These are phyloP conservation scores for Aphelinus certus DNA, from an alignment of 1,140 invertebrate genomes.

Conservation along the genomic window DNA sequence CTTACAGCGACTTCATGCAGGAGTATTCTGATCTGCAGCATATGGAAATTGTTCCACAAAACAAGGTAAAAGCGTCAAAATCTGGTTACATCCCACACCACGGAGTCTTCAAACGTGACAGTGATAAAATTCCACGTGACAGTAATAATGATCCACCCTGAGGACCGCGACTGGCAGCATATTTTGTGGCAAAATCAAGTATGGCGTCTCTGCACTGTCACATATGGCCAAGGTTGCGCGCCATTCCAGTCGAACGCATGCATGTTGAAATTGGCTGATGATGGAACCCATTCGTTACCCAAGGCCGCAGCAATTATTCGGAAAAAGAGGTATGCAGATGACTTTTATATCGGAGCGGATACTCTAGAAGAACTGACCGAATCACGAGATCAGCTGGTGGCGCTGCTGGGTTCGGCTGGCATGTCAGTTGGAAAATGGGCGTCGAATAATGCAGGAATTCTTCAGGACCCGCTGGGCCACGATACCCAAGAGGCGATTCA, in stretches of 20 bases:
- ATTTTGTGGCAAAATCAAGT: neutral
- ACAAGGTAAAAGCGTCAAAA: neutral
- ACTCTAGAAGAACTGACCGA: neutral
- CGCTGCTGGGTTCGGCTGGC: neutral
- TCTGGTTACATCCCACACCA: neutral
- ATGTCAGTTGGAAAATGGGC: neutral
- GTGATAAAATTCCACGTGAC: neutral
- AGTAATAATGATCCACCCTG: neutral
- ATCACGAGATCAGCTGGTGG: neutral
- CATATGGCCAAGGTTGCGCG: neutral
- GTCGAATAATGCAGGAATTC: neutral
- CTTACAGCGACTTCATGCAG: neutral
- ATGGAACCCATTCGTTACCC: neutral
- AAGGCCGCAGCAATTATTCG: neutral
- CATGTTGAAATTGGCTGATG: neutral
- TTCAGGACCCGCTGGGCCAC: neutral
- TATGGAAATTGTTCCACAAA: neutral
- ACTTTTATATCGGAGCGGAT: neutral
- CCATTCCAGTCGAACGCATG: neutral
- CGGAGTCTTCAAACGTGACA: neutral
- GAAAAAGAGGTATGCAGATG: neutral
- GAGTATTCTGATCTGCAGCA: neutral
- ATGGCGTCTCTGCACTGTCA: neutral
- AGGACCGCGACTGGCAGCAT: neutral
- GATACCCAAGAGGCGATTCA: neutral